Evolutionary conservation across 2,888 invertebrate genomes (phyloP), one percentile per base, ranked within the genome.

Genomic region (Leptinotarsa tumamoca): DNA sequence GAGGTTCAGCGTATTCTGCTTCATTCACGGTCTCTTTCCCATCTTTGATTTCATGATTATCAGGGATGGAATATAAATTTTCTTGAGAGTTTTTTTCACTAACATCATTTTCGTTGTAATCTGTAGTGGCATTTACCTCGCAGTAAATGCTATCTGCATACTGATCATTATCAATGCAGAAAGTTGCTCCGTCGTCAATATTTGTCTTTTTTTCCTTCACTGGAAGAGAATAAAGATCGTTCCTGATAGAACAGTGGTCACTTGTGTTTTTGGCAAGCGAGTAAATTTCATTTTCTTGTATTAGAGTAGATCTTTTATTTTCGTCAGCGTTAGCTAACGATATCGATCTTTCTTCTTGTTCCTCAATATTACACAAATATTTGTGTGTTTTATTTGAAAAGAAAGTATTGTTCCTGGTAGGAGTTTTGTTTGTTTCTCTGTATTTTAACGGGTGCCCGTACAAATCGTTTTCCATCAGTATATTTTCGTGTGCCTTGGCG

Each of bases 101-200:
- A 10, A 81, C 54, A 72, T 80, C 79, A 52, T 83, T 83, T 76
- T 81, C 80, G 51, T 82, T 83, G 56, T 73, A 75, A 69, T 81
- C 82, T 51, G 43, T 77, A 2, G 54, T n/a, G n/a, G 68, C 27
- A 52, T 72, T 68, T 17, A 67, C 43, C n/a, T 50, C 67, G 21
- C 49, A 43, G 18, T 66, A 21, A 4, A 54, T 49, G 1, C 18
- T 43, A 10, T 78, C 75, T 15, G 23, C 67, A 49, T 85, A 85
- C 18, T 82, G 80, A 7, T 82, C 81, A 52, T 83, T 84, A 69
- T 83, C 83, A 10, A 82, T 74, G 18, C 82, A 13, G 54, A 82
- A 67, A 61, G 23, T 23, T 15, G 58, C 15, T 15, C 23, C 14
- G 21, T 58, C 23, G 27, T n/a, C 10, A 63, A 7, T 63, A 43